Conservation (phyloP, 2,113 vertebrate species). For the Scortum barcoo region DNA sequence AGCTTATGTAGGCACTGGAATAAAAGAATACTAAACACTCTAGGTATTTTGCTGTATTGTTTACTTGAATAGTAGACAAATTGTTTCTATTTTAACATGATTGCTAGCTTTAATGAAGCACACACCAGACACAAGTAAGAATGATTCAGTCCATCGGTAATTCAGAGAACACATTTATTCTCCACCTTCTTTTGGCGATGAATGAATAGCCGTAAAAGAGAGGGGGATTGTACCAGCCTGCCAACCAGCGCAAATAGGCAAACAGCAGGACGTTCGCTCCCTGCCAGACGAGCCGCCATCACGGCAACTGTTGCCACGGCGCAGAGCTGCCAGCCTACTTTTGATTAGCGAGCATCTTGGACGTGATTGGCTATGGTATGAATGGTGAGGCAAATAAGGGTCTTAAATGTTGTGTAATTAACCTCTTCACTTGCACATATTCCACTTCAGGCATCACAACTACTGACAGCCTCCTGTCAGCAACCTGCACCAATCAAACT, state of each 20-base stretch:
- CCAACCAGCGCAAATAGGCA: slow-evolving; percentile 78
- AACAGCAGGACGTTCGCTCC: slow-evolving; percentile 78
- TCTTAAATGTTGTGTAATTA: slow-evolving; percentile 78
- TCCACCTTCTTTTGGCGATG: slow-evolving; percentile 67
- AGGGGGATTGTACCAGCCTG: slow-evolving; percentile 61
- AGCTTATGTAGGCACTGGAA: neutral
- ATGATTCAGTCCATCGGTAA: slow-evolving; percentile 56
- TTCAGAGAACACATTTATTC: slow-evolving; percentile 67
- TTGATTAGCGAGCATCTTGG: slow-evolving; percentile 72
- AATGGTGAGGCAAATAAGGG: slow-evolving; percentile 56
- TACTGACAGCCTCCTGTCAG: slow-evolving; percentile 74
- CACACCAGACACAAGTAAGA: slow-evolving; percentile 50
- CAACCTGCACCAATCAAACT: slow-evolving; percentile 68
- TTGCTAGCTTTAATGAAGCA: slow-evolving; percentile 49
- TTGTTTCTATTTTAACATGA: slow-evolving; percentile 41
- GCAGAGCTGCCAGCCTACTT: slow-evolving; percentile 71
- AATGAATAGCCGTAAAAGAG: slow-evolving; percentile 75
- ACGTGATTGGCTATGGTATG: slow-evolving; percentile 59
- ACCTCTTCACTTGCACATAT: slow-evolving; percentile 73
- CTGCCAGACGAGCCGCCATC: slow-evolving; percentile 79
- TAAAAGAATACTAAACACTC: neutral
- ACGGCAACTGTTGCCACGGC: slow-evolving; percentile 79
- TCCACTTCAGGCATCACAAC: slow-evolving; percentile 66
- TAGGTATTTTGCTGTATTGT: slow-evolving; percentile 8
- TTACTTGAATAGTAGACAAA: slow-evolving; percentile 17